Evolutionary conservation across 2,797 vertebrate species (phyloP), one percentile per base, ranked within the genome.

Genomic region (Petrocephalus schoutedeni): DNA sequence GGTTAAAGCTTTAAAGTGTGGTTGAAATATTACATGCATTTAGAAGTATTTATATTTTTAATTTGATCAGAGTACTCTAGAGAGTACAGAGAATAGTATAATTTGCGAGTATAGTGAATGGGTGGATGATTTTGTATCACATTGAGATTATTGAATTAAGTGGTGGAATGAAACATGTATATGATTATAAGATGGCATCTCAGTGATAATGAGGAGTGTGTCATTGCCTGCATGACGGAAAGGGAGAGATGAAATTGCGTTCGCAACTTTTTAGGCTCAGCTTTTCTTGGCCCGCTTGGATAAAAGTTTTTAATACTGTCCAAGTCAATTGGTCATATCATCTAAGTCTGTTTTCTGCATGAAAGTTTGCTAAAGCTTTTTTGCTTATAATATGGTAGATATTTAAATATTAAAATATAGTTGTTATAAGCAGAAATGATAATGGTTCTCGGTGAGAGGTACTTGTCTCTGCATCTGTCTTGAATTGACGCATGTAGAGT

Each of bases 201-300:
- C 16, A 74, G 19, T 85, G 87, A 86, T 71, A 85, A 86, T 74
- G 88, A 86, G 51, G 83, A 92, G 41, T 91, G 93, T 16, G 87
- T 45, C 16, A 77, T 45, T 77, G 36, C 16, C 36, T 41, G 16
- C 5, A 0, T 77, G 71, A 77, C 36, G 45, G 41, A 77, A 77
- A 45, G 41, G 71, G 71, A 77, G 5, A 45, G 71, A 32, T 32
- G 36, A 19, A 77, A 41, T 41, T n/a, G 28, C 32, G 10, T 45
- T 77, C 19, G 8, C 41, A 77, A 4, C 41, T 19, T 77, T n/a
- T 9, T n/a, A 41, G 36, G 19, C 71, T 77, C 71, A 77, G 71
- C 36, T 0, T 3, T 45, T 45, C 71, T 77, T 77, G 32, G 71
- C 10, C 36, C 36, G 41, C 32, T 74, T 36, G 32, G 32, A 77